Conservation (phyloP, 2,888 invertebrate species). For the Andrena bicolor region DNA sequence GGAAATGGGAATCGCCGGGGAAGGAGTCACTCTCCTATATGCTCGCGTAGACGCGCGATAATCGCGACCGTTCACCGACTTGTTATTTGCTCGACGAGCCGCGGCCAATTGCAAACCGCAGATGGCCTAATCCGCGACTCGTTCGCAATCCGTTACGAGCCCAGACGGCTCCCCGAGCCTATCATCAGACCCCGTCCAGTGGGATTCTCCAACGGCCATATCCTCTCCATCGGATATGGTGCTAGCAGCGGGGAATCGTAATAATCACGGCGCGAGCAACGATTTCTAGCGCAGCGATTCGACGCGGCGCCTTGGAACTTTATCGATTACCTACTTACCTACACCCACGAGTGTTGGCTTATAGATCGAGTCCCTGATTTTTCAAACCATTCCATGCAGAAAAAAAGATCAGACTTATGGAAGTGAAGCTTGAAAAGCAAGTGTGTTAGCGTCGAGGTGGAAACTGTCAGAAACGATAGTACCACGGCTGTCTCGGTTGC, state of each 20-base stretch:
- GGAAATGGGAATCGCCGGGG: not conserved
- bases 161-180: slow-evolving; percentile 38
- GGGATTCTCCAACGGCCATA: slow-evolving; percentile 30
- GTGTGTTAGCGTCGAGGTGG: not conserved
- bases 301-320: not conserved
- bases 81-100: slow-evolving; percentile 67
- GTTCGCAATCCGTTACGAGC: slow-evolving; percentile 15
- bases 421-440: no score
- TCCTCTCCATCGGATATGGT: not conserved
- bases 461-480: not conserved
- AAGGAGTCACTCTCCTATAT: not conserved
- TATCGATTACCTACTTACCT: not conserved
- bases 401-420: no score
- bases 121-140: slow-evolving; percentile 61
- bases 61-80: slow-evolving; percentile 59
- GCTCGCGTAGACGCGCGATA: slow-evolving; percentile 50
- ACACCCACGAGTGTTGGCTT: not conserved
- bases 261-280: slow-evolving; percentile 27
- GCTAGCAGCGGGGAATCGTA: slow-evolving; percentile 47
- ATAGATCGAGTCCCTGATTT: not conserved
- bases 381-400: not conserved
- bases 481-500: not conserved
- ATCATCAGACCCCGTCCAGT: slow-evolving; percentile 58
- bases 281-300: slow-evolving; percentile 6
- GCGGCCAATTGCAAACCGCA: slow-evolving; percentile 64